These are phyloP conservation scores for Ramazzottius varieornatus DNA, from an alignment of 2,888 invertebrate species.

Conservation along the genomic window DNA sequence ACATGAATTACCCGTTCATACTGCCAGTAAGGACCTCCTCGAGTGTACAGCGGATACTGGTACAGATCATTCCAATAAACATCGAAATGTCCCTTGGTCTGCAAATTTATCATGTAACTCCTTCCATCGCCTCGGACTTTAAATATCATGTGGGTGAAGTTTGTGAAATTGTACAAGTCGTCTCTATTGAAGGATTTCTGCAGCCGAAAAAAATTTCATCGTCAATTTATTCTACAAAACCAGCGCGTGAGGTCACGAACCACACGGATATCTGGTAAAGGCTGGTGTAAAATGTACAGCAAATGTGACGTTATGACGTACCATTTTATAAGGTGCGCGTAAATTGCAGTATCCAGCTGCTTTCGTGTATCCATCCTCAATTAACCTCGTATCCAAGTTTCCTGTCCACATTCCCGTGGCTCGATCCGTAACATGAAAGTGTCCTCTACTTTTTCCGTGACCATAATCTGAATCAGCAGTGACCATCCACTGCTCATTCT, in stretches of 20 bases:
- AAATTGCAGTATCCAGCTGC: background rate
- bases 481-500: background rate
- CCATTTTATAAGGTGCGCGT: background rate
- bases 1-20: slow-evolving; percentile 36
- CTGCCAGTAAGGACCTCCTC: slow-evolving; percentile 98
- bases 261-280: background rate
- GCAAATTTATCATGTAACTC: slow-evolving; percentile 53
- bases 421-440: background rate
- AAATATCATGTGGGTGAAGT: slow-evolving; percentile 46
- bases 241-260: background rate
- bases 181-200: slow-evolving; percentile 56
- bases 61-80: slow-evolving; percentile 66
- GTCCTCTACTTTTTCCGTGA: background rate
- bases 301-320: background rate
- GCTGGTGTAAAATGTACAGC: background rate
- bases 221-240: too few relatives aligned
- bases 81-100: slow-evolving; percentile 47
- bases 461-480: background rate
- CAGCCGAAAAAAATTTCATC: too few relatives aligned
- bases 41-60: slow-evolving; percentile 58
- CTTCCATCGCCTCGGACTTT: slow-evolving; percentile 78
- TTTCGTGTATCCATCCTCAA: background rate
- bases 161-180: slow-evolving; percentile 40
- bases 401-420: background rate
- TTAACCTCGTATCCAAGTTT: background rate